Evolutionary conservation across 1,140 invertebrate genomes (phyloP).

Genomic region (Antheraea pernyi): DNA sequence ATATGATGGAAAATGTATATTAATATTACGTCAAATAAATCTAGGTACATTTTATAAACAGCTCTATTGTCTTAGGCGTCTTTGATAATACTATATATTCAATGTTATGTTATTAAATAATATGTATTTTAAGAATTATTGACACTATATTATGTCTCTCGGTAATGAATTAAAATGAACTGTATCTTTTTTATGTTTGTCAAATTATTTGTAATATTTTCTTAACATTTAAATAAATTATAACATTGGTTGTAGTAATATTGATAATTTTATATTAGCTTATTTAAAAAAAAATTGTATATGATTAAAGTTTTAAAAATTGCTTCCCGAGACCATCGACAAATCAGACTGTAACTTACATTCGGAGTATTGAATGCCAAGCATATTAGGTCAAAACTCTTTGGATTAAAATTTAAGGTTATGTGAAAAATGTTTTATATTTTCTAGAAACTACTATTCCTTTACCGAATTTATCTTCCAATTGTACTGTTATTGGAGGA

Average conservation of each 20-base stretch:
- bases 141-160: not conserved
- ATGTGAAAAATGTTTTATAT: no score
- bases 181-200: not conserved
- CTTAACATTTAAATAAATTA: not conserved
- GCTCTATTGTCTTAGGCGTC: not conserved
- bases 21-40: not conserved
- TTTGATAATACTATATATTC: not conserved
- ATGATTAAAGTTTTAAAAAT: no score
- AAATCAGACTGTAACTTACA: conserved; percentile 9
- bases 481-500: not conserved
- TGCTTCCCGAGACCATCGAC: no score
- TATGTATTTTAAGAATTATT: not conserved
- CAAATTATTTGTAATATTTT: not conserved
- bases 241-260: not conserved
- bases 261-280: no score
- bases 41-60: not conserved
- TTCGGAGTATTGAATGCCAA: not conserved
- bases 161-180: no score
- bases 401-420: no score
- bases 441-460: no score
- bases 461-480: conserved; percentile 1
- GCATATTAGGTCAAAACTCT: no score
- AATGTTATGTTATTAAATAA: not conserved
- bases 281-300: no score
- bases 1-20: no score